Conservation (phyloP, 2,113 vertebrate species). For the Diglossa brunneiventris region DNA sequence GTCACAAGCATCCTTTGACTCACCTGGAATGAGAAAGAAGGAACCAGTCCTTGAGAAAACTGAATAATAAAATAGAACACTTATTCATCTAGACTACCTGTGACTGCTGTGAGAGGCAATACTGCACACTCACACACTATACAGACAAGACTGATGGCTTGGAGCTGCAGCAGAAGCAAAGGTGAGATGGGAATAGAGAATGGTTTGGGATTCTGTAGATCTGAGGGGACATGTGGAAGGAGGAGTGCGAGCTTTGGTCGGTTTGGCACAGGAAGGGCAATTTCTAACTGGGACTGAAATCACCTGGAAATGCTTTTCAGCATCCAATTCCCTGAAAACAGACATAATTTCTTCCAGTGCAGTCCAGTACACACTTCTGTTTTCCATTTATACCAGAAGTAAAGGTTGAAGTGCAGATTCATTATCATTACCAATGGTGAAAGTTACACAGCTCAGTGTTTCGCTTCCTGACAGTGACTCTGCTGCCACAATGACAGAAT, state of each 20-base stretch:
- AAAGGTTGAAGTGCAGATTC: not conserved
- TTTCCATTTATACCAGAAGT: not conserved
- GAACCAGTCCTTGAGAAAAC: not conserved
- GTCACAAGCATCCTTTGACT: not conserved
- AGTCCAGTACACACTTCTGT: not conserved
- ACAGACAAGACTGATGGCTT: not conserved
- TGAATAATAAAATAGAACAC: not conserved
- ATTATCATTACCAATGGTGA: not conserved
- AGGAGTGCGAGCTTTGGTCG: not conserved
- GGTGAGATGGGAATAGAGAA: not conserved
- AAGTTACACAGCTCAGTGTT: not conserved
- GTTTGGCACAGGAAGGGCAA: not conserved
- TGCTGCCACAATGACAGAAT: accelerated
- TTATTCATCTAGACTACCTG: not conserved
- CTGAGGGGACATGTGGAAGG: not conserved
- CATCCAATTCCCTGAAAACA: not conserved
- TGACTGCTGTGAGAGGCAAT: not conserved
- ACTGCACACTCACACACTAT: not conserved
- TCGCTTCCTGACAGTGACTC: not conserved
- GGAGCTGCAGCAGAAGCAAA: not conserved
- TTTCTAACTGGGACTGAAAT: not conserved
- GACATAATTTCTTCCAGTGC: not conserved
- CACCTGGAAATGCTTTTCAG: not conserved
- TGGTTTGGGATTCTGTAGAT: not conserved
- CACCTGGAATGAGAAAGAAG: not conserved